These are phyloP conservation scores for Lumbricus terrestris DNA, from an alignment of 2,888 invertebrate genomes.

Conservation along the genomic window DNA sequence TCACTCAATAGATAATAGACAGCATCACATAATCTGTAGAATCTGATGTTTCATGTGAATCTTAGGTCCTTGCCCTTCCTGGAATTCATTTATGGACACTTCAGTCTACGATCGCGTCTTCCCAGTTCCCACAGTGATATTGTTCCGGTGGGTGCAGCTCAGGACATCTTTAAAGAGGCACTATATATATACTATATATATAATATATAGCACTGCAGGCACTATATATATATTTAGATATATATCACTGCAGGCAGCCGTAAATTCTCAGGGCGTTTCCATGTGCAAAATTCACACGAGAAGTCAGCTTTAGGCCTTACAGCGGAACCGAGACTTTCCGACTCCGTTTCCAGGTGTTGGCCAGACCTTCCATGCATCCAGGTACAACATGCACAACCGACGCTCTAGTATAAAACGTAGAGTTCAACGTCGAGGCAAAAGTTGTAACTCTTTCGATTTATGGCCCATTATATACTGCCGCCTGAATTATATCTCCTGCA, in stretches of 20 bases:
- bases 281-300: background rate
- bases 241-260: background rate
- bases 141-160: background rate
- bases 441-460: background rate
- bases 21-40: background rate
- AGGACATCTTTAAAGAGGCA: background rate
- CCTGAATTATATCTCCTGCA: background rate
- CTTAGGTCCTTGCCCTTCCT: background rate
- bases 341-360: background rate
- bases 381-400: too few species aligned
- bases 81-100: background rate
- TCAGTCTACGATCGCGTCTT: background rate
- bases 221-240: too few species aligned
- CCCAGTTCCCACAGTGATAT: background rate
- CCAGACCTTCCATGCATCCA: too few species aligned
- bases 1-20: background rate
- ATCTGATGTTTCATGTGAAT: background rate
- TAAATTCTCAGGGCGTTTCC: background rate
- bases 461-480: background rate
- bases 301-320: background rate
- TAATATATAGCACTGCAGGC: too few species aligned
- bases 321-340: background rate
- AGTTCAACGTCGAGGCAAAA: too few species aligned
- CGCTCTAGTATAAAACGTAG: too few species aligned
- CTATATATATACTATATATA: too few species aligned